Evolutionary conservation across 1,140 invertebrate genomes (phyloP).

Genomic region (Aphelinus certus): DNA sequence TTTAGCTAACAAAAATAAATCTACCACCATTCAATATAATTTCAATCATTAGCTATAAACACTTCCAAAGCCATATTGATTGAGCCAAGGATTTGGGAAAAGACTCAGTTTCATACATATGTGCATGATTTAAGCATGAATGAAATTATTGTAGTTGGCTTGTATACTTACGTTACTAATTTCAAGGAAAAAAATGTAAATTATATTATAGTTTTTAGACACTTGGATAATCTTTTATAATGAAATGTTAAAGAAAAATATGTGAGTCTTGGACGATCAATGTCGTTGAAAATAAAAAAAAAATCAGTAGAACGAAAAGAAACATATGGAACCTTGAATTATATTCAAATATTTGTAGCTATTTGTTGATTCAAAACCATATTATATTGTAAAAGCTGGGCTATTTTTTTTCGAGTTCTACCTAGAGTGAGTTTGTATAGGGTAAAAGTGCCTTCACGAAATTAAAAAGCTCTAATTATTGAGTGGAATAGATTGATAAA

Average conservation of each 20-base stretch:
- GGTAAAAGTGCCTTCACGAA: slow-evolving; percentile 59
- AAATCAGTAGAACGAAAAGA: slow-evolving; percentile 7
- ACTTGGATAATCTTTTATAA: slow-evolving; percentile 32
- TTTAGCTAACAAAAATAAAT: slow-evolving; percentile 14
- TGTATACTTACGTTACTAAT: slow-evolving; percentile 27
- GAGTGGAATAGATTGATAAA: neutral
- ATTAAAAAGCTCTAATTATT: slow-evolving; percentile 45
- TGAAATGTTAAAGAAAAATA: slow-evolving; percentile 21
- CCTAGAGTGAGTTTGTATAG: slow-evolving; percentile 47
- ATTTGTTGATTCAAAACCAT: neutral
- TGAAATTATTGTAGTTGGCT: slow-evolving; percentile 12
- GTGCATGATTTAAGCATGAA: no score
- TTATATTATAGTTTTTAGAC: neutral
- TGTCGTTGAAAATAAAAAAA: slow-evolving; percentile 22
- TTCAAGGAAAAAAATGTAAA: slow-evolving; percentile 8
- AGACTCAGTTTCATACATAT: no score
- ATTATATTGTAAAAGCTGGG: slow-evolving; percentile 21
- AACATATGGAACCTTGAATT: slow-evolving; percentile 21
- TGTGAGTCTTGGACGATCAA: slow-evolving; percentile 11
- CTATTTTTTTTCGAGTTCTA: slow-evolving; percentile 23
- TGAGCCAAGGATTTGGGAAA: no score
- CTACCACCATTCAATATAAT: neutral
- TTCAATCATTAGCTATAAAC: no score
- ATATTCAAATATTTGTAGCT: slow-evolving; percentile 2
- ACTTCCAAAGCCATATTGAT: no score